Conservation (phyloP, 64 coral and sea anemone genomes). For the Montipora sp. region DNA sequence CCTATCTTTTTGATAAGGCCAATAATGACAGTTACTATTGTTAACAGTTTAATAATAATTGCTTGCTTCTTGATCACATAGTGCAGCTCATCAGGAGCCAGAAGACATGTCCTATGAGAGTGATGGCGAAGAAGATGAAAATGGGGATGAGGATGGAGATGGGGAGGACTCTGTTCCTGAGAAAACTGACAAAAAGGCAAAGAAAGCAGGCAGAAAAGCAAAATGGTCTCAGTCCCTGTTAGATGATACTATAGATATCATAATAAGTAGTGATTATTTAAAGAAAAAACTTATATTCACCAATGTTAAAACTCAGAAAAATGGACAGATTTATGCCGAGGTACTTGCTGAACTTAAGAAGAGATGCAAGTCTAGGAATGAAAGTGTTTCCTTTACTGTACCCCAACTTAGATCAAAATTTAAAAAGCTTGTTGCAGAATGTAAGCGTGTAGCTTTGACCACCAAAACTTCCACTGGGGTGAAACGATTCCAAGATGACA, state of each 20-base stretch:
- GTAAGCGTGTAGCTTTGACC: too few species aligned
- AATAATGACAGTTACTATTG: too few species aligned
- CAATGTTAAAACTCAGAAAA: constrained; percentile 62
- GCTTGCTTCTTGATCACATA: neutral
- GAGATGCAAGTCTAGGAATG: constrained; percentile 50
- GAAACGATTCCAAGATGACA: constrained; percentile 49
- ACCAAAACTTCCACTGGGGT: too few species aligned
- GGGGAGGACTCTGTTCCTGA: constrained; percentile 7
- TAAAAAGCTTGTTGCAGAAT: too few species aligned
- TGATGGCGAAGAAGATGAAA: too few species aligned
- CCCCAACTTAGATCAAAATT: neutral
- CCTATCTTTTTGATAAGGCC: too few species aligned
- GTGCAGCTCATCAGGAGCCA: neutral
- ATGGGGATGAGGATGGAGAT: neutral
- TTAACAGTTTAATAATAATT: neutral
- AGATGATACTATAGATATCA: neutral
- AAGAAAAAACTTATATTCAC: too few species aligned
- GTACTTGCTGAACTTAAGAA: constrained; percentile 67
- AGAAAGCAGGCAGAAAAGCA: constrained; percentile 33
- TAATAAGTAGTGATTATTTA: too few species aligned
- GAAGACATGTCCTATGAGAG: too few species aligned
- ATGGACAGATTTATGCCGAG: constrained; percentile 64
- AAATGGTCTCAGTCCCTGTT: constrained; percentile 13
- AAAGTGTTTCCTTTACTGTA: constrained; percentile 47
- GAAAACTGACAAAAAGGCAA: constrained; percentile 22